Evolutionary conservation across 1,140 invertebrate genomes (phyloP).

Genomic region (Lutraria rhynchaena): DNA sequence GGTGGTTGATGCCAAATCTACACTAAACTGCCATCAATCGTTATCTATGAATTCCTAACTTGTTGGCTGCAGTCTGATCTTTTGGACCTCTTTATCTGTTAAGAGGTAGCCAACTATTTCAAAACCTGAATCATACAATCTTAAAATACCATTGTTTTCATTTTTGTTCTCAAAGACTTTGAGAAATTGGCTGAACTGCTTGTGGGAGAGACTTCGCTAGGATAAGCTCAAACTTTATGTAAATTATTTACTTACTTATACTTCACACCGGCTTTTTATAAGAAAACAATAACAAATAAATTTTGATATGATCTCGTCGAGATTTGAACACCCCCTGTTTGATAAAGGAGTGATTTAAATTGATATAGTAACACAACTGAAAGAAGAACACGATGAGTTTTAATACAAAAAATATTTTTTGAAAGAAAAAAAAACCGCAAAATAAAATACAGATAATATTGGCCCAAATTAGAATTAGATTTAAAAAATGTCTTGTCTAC

Average conservation of each 20-base stretch:
- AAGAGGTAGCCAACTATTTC: constrained; percentile 53
- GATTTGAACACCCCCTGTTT: no score
- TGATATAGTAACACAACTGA: no score
- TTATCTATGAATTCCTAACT: constrained; percentile 60
- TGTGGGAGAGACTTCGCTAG: neutral
- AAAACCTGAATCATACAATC: constrained; percentile 45
- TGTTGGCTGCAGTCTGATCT: constrained; percentile 57
- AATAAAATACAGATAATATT: neutral
- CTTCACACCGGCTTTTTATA: neutral
- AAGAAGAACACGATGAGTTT: no score
- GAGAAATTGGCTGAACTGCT: constrained; percentile 16
- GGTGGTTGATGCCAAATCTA: constrained; percentile 38
- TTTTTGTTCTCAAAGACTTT: constrained; percentile 35
- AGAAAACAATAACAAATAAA: neutral
- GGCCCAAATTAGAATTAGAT: neutral
- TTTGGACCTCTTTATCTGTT: constrained; percentile 57
- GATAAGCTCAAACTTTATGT: neutral
- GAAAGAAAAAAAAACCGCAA: constrained; percentile 1
- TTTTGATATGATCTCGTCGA: neutral
- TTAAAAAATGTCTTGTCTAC: neutral
- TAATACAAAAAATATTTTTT: no score
- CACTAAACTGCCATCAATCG: constrained; percentile 37
- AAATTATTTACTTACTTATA: neutral
- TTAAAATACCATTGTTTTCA: constrained; percentile 51
- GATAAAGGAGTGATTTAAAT: no score